Evolutionary conservation across 2,113 vertebrate species (phyloP), one percentile per base, ranked within the genome.

Genomic region (Prochilodus magdalenae): DNA sequence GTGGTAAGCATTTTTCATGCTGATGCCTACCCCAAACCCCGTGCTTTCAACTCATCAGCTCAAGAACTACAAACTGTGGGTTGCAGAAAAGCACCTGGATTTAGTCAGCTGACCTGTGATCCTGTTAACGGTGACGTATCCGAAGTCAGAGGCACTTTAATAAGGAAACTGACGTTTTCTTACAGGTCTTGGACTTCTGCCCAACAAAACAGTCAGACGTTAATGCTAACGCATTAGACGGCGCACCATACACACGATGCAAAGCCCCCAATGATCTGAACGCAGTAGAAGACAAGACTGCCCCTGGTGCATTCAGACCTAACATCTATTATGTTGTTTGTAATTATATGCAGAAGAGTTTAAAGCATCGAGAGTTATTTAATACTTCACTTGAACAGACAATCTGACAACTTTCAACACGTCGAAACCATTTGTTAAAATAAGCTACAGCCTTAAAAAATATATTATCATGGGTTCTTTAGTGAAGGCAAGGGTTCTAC

Each of bases 1-100:
- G 55, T 75, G 75, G 80, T 60, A 79, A 53, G 49, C 15, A 49
- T 69, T 71, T 78, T 59, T 67, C 75, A 74, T 60, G 11, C 65
- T 11, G 18, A n/a, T 65, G 20, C 29, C n/a, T 71, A 69, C 29
- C 76, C 40, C 60, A 65, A 75, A 75, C 27, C 26, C n/a, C 5
- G 36, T 7, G 65, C 63, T 15, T 79, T 60, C 60, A 69, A 73
- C 15, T 22, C 57, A 30, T 4, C 22, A 67, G 33, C 30, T 36
- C 30, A 4, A 24, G 30, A 29, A 70, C 18, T 70, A 40, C 7
- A 78, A 33, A 63, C 74, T 76, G 53, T 11, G 2, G 18, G 65
- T 24, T 13, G 10, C 2, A 77, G 44, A 29, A 27, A 65, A 51
- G 5, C 0, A 24, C 30, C 29, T 26, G 22, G 29, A 36, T 53